Evolutionary conservation across 2,888 invertebrate genomes (phyloP), one percentile per base, ranked within the genome.

Genomic region (Rhamphomyia laevipes): DNA sequence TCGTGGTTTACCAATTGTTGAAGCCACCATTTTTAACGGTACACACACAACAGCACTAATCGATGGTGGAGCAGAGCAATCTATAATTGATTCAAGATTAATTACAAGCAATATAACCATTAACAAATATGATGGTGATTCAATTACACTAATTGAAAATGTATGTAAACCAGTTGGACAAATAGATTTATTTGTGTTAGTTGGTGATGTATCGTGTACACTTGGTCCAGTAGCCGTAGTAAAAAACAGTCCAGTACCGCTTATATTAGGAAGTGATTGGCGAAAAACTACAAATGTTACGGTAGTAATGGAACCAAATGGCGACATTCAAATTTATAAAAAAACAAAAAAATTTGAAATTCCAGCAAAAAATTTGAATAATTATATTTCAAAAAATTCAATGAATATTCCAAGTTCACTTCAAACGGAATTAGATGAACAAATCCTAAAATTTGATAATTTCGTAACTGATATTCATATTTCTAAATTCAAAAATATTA

Each of bases 271-370:
- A 2, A 27, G 42, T n/a, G 42, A 42, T 4, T 21, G 42, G 42
- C 7, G 42, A 21, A 4, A 21, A 23, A 17, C 27, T 4, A 27
- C 42, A 7, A 27, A 42, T 13, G 17, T 16, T 11, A 42, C 43
- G 17, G n/a, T 31, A 2, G 4, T 17, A 7, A 30, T 46, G 11
- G 23, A 47, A 16, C 23, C 47, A 2, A 43, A 47, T 21, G 48
- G 48, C 2, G 47, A 43, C n/a, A 40, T 47, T 30, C 47, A 47
- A 21, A 47, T 47, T 33, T 13, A 33, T 13, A 33, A 35, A 35
- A 35, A 35, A 13, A 10, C 4, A 35, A 13, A 13, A 13, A 35
- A 35, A 5, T 33, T 33, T 33, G 12, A 33, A 33, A 33, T 33
- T 13, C 7, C 33, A 33, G 13, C 10, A 13, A 35, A 35, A 35